Evolutionary conservation across 2,797 vertebrate genomes (phyloP), one percentile per base, ranked within the genome.

Genomic region (Ficedula albicollis): DNA sequence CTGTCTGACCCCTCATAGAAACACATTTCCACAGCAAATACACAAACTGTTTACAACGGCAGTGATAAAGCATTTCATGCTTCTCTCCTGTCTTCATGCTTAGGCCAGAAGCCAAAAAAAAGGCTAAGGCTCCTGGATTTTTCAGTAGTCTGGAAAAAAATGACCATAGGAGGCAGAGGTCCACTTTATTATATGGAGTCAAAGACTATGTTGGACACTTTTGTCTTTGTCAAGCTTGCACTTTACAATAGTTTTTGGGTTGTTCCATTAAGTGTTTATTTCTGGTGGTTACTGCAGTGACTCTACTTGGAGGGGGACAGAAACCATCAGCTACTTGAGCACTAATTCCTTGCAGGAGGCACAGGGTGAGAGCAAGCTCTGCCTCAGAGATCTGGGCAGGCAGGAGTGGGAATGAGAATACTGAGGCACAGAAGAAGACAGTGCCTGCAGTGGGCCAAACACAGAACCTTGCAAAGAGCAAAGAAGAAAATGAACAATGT

Each of bases 21-120:
- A 89, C 7, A 13, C 44, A 38, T 62, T 83, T 89, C 60, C 30
- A 59, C 84, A 90, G 60, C 52, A 93, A 87, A 84, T 12, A 69
- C 15, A 69, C 73, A 46, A 80, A 49, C 38, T 32, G 25, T 56
- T 89, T 56, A 89, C 64, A 89, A 15, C 25, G 44, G 69, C 70
- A 95, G 34, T 36, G 55, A 95, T 54, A 79, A 87, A 92, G 30
- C 1, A 1, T 44, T 84, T 89, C n/a, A n/a, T 10, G 29, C 52
- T 73, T 15, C 3, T 78, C 75, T 80, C 34, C 38, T 54, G 68
- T 60, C 54, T 78, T 64, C 32, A 29, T 3, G 1, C 43, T 75
- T 39, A 48, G 39, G 69, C 32, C 54, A 75, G 62, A 18, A 14
- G 54, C 25, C 18, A 80, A 68, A 66, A 92, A 36, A 69, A 36